phyloP scores from a whole-genome alignment of 2,888 invertebrate genomes.

The Dolichopus griseipennis region DNA sequence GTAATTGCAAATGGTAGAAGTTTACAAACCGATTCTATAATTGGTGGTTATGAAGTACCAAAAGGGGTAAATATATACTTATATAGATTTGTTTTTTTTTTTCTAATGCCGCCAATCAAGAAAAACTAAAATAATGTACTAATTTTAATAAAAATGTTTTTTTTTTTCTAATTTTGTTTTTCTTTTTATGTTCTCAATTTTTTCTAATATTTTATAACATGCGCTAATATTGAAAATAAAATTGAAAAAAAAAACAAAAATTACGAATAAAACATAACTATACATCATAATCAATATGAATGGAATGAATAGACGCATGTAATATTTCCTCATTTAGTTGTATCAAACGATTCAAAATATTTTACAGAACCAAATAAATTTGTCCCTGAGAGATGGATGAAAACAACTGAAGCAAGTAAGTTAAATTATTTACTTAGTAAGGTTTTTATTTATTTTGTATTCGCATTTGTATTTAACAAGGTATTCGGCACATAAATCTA shows the following conservation, averaged over 20 bases:
- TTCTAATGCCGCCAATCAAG: conserved; percentile 9
- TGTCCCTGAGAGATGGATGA: conserved; percentile 70
- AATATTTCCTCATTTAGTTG: conserved; percentile 68
- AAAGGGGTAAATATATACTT: conserved; percentile 57
- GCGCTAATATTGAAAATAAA: conserved; percentile 7
- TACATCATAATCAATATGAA: not conserved
- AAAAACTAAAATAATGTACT: conserved; percentile 12
- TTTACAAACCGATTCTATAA: conserved; percentile 62
- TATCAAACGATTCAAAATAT: conserved; percentile 63
- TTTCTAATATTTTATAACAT: conserved; percentile 22
- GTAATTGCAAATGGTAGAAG: conserved; percentile 72
- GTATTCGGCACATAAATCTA: no score
- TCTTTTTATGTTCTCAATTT: conserved; percentile 13
- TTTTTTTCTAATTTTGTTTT: conserved; percentile 11
- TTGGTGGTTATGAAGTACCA: conserved; percentile 70
- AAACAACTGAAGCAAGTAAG: conserved; percentile 31
- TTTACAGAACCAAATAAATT: conserved; percentile 62
- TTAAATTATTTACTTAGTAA: not conserved
- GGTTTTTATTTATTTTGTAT: no score
- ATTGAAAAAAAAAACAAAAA: conserved; percentile 14
- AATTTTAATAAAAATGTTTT: no score
- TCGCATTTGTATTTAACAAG: no score
- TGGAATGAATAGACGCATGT: conserved; percentile 56
- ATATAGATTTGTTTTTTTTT: not conserved
- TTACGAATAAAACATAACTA: no score